phyloP scores from a whole-genome alignment of 37 sponge, comb jelly and placozoan genomes.

The Lycopodina hypogea region DNA sequence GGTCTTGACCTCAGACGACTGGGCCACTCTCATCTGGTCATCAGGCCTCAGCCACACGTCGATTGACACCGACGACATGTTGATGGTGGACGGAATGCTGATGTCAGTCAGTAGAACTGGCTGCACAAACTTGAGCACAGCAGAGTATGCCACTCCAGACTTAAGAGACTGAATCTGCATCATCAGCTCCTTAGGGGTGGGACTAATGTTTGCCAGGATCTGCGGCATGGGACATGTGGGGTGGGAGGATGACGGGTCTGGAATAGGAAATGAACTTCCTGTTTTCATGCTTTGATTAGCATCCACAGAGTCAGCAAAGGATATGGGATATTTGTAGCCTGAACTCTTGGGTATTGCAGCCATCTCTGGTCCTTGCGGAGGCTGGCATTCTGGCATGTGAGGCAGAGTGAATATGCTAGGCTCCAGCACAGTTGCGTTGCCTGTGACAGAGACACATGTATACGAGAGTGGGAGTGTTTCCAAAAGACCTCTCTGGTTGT shows the following conservation, averaged over 20 bases:
- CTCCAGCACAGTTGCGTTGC: constrained; percentile 31
- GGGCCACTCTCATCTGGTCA: constrained; percentile 57
- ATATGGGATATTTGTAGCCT: constrained; percentile 29
- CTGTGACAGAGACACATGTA: constrained; percentile 33
- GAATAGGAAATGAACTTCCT: not conserved
- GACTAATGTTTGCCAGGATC: not conserved
- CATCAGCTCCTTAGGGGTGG: constrained; percentile 37
- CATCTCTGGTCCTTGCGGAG: not conserved
- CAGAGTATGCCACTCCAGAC: constrained; percentile 66
- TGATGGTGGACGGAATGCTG: constrained; percentile 50
- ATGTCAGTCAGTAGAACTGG: constrained; percentile 66
- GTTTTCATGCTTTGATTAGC: not conserved
- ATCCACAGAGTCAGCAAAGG: not conserved
- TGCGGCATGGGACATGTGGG: not conserved
- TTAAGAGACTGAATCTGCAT: constrained; percentile 53
- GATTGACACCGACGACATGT: constrained; percentile 68
- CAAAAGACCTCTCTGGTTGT: constrained; percentile 52
- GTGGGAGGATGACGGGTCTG: not conserved
- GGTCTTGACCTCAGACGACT: constrained; percentile 58
- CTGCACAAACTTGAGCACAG: constrained; percentile 51
- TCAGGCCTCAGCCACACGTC: constrained; percentile 71
- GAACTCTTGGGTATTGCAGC: constrained; percentile 12
- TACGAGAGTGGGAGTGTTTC: constrained; percentile 58
- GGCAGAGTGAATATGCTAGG: not conserved
- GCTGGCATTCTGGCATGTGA: not conserved